phyloP scores from a whole-genome alignment of 2,888 invertebrate genomes.

The Orchestes rusci region DNA sequence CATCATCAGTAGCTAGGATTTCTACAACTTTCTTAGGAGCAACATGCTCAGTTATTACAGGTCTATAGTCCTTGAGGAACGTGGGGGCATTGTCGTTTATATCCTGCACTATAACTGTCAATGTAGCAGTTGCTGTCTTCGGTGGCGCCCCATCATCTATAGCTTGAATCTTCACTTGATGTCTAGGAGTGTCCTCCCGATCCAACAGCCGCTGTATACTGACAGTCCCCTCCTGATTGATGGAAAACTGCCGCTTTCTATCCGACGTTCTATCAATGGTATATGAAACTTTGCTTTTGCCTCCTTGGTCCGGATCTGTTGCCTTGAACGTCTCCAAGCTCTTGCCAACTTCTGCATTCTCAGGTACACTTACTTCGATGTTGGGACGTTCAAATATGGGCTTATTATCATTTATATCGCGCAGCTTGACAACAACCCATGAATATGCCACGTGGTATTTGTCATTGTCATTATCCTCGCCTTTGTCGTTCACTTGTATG shows the following conservation, averaged over 20 bases:
- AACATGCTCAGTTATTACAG: conserved; percentile 88
- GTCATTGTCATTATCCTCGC: conserved; percentile 92
- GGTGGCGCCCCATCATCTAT: conserved; percentile 92
- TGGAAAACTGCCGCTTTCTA: conserved; percentile 87
- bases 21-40: conserved; percentile 84
- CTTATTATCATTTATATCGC: conserved; percentile 96
- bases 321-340: conserved; percentile 90
- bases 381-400: conserved; percentile 91
- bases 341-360: conserved; percentile 87
- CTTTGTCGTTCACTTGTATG: conserved; percentile 91
- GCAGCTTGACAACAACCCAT: conserved; percentile 86
- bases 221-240: conserved; percentile 91
- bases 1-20: conserved; percentile 88
- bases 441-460: conserved; percentile 96
- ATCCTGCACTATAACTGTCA: conserved; percentile 91
- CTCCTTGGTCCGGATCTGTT: conserved; percentile 92
- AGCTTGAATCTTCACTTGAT: conserved; percentile 93
- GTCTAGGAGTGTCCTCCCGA: conserved; percentile 89
- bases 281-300: conserved; percentile 81
- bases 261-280: conserved; percentile 90
- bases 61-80: conserved; percentile 77
- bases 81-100: conserved; percentile 94
- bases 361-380: conserved; percentile 85
- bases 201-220: conserved; percentile 89
- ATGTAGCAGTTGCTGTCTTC: conserved; percentile 86